Base-by-base conservation (phyloP, 1,140 invertebrate genomes). In the Cyclina sinensis region DNA sequence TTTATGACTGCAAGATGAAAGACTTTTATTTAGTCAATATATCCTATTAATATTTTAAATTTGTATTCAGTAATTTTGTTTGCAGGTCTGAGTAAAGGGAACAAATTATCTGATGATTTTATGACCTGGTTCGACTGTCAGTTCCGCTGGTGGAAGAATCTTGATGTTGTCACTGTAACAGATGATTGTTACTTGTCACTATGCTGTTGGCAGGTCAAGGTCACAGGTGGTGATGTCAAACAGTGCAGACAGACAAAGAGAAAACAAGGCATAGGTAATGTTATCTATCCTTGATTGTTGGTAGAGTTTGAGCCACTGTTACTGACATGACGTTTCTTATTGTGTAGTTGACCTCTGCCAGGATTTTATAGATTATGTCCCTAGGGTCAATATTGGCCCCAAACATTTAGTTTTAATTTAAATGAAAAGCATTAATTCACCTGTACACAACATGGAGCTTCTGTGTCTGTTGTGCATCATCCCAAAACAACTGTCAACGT, bases 191-290 rank as follows among this genome's bases (percentile, higher is more conserved):
- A 54, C 27, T 30, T 51, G 14, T 35, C 43, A n/a, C 74, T 78
- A 1, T 78, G 74, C 30, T 78, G 74, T 54, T 78, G 74, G 74
- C 46, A 78, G 46, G 74, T 78, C 3, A 78, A 78, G 46, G 46
- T 78, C 30, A 32, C 48, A 7, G 46, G 46, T 54, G 74, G 74
- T 21, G 46, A 78, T 54, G 74, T 54, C 5, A 78, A 78, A 54
- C 43, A 48, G 11, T 78, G 74, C 74, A 78, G 27, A 21, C 30
- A 54, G 46, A n/a, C 21, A 24, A 78, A 78, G n/a, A 78, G 46
- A 21, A 57, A 35, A 46, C 74, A 51, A 7, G 48, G 74, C 32
- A 78, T 51, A 51, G 74, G 74, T 78, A 78, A 78, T 7, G 24
- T 27, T 76, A 46, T 0, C 4, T 70, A 14, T 21, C 2, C 35